Conservation (phyloP, 2,113 vertebrate species). For the Micronycteris hirsuta region DNA sequence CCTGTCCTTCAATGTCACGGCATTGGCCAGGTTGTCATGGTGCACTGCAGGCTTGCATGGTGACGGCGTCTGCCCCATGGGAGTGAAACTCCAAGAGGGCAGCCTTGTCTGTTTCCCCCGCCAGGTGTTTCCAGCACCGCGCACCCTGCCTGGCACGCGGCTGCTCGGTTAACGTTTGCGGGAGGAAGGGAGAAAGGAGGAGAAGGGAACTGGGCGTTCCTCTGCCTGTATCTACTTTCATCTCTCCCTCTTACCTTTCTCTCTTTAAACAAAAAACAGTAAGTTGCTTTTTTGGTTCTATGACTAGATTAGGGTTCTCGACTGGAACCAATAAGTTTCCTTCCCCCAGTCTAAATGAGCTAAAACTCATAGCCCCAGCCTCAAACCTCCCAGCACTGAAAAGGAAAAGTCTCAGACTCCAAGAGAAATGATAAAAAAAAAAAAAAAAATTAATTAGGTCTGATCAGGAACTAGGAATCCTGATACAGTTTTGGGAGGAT, state of each 20-base stretch:
- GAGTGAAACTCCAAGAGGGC: background rate
- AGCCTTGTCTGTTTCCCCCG: background rate
- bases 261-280: background rate
- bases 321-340: background rate
- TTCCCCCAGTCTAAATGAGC: background rate
- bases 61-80: background rate
- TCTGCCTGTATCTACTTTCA: background rate
- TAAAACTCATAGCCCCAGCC: background rate
- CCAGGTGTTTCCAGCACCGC: background rate
- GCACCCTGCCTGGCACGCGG: background rate
- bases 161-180: background rate
- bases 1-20: rapidly evolving
- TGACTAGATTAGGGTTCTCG: background rate
- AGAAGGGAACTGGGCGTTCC: background rate
- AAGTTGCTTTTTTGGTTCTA: background rate
- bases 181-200: background rate
- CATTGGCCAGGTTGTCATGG: rapidly evolving
- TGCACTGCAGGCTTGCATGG: background rate
- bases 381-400: background rate
- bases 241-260: background rate
- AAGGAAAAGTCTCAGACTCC: background rate
- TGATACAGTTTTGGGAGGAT: background rate
- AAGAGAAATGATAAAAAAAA: background rate
- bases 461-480: background rate
- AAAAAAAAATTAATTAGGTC: background rate